A percentile compares a stretch with the other conserved stretches of the same genome.
phyloP scores from a whole-genome alignment of 2,113 vertebrate species.

The Scartelaos histophorus region DNA sequence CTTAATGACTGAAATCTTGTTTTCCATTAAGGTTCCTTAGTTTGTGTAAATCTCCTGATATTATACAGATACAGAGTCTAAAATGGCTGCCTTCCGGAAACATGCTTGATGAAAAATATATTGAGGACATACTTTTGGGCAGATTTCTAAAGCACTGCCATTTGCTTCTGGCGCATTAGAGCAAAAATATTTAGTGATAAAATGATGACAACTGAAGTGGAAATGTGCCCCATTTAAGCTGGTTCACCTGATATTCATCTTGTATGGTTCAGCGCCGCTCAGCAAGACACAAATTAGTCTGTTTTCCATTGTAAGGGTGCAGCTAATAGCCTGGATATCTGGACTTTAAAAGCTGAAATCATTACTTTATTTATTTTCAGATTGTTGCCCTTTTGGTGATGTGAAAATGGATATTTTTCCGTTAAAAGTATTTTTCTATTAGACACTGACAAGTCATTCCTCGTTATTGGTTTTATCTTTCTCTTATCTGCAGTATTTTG shows the following conservation, averaged over 20 bases:
- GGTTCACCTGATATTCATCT: constrained; percentile 6
- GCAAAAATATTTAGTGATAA: constrained; percentile 1
- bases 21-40: no score
- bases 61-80: neutral
- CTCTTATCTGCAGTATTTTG: no score
- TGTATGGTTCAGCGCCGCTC: neutral
- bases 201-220: constrained; percentile 8
- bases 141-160: constrained; percentile 5
- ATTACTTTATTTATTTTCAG: neutral
- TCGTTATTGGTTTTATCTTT: no score
- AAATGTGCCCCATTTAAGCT: constrained; percentile 4
- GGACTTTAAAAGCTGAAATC: neutral
- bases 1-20: no score
- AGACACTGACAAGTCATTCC: neutral
- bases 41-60: neutral
- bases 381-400: neutral
- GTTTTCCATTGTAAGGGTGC: neutral
- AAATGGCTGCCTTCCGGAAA: neutral
- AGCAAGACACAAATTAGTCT: constrained; percentile 4
- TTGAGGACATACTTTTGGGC: neutral
- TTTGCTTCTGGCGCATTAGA: constrained; percentile 13
- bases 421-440: neutral
- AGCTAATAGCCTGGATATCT: neutral
- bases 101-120: neutral
- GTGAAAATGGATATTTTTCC: neutral